Evolutionary conservation across 2,888 invertebrate genomes (phyloP), one percentile per base, ranked within the genome.

Genomic region (Eilema depressum): DNA sequence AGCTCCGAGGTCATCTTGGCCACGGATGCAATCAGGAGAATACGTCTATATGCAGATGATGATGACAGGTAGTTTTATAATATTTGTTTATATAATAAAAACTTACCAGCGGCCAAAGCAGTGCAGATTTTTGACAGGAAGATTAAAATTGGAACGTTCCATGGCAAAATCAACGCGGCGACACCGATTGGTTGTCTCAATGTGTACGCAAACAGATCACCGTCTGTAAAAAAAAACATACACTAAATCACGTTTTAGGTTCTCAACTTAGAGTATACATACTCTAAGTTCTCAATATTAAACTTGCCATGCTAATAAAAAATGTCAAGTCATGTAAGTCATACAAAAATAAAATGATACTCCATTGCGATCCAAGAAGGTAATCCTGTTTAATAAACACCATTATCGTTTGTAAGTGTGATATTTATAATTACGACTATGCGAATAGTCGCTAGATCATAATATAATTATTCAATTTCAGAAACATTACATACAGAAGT

Each of bases 91-190:
- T 17, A 53, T 53, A 7, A 47, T n/a, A n/a, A 10, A 53, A 53
- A 71, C 75, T 80, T 73, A 90, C 91, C 91, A 59, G 91, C 90
- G 14, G 97, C 96, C 65, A 97, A 87, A 0, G 97, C 97, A 0
- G 97, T 97, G 3, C 95, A 97, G 28, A 99, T 95, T 94, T 99
- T 99, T 98, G 98, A 98, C 2, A 98, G 96, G 92, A 98, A 97
- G 98, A 99, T 98, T 74, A 98, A 86, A 47, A 98, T 86, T 0
- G 98, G 98, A 80, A 97, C 98, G 89, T 98, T 98, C 98, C 98
- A 98, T 0, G 98, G 98, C 75, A 98, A 97, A 78, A 98, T 98
- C 88, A 98, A 97, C 0, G 97, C 98, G 85, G 98, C 98, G 1
- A 98, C 98, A 1, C 93, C 93, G 0, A 98, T 97, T 0, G 91